Evolutionary conservation across 2,888 invertebrate species (phyloP), one percentile per base, ranked within the genome.

Genomic region (Abrostola tripartita): DNA sequence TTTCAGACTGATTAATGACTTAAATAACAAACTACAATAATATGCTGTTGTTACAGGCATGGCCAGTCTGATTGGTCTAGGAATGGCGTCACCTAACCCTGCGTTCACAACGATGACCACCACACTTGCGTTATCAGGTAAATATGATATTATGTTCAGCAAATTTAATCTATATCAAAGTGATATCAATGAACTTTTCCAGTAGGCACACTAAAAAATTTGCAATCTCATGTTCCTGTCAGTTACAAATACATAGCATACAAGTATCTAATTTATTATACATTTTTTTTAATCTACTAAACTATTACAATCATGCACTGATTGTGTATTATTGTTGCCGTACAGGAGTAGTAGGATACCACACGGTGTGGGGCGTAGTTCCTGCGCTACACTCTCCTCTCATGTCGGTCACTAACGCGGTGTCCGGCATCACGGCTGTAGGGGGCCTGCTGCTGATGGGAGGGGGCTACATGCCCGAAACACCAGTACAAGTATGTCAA

Each of bases 321-420:
- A 24, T 24, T 24, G 24, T 24, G 24, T 24, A 12, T 44, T 6
- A 44, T 5, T 10, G 6, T 44, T 35, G 38, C 0, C 47, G 12
- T 36, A 0, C 68, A 86, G 97, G 97, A 54, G 96, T 98, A 81
- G 98, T 98, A 24, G 96, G 96, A 1, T 98, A 98, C 91, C 98
- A 98, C 92, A 98, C 98, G 0, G 98, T 98, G 11, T 98, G 98
- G 98, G 98, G 98, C 55, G 98, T 98, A 14, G 98, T 97, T 12
- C 98, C 98, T 9, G 98, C 98, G 38, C 95, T 98, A 35, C 98
- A 98, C 93, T 98, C 98, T 0, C 98, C 98, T 0, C 95, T 98
- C 37, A 98, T 98, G 98, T 98, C 98, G 0, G 98, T 98, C 41
- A 98, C 98, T 6, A 98, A 98, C 90, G 98, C 98, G 68, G 97